These are phyloP conservation scores for Brotula barbata DNA, from an alignment of 2,797 vertebrate genomes.

Conservation along the genomic window DNA sequence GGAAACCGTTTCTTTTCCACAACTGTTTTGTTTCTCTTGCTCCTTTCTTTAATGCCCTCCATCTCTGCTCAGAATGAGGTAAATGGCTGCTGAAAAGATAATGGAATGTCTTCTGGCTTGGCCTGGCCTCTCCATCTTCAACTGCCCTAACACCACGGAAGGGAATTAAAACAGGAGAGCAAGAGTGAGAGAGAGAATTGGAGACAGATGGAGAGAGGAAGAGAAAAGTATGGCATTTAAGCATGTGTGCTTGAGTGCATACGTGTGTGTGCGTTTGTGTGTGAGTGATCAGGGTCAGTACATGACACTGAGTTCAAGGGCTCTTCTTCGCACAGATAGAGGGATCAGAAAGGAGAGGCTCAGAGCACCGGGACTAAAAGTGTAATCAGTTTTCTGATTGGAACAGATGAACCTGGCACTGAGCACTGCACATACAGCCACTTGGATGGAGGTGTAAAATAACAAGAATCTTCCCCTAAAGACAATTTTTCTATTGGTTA, in stretches of 20 bases:
- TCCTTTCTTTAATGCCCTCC: constrained; percentile 49
- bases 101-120: constrained; percentile 78
- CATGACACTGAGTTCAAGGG: constrained; percentile 58
- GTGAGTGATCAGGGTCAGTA: constrained; percentile 59
- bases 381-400: constrained; percentile 70
- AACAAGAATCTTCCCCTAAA: constrained; percentile 30
- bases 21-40: constrained; percentile 52
- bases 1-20: constrained; percentile 48
- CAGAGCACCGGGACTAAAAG: constrained; percentile 50
- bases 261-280: constrained; percentile 16
- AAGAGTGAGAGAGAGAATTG: constrained; percentile 3
- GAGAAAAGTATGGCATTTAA: constrained; percentile 7
- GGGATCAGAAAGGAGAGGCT: constrained; percentile 45
- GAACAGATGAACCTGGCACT: constrained; percentile 50
- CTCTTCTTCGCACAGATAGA: constrained; percentile 56
- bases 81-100: constrained; percentile 82
- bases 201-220: neutral
- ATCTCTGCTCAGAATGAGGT: constrained; percentile 67
- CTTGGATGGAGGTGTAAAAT: constrained; percentile 35
- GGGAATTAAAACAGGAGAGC: constrained; percentile 75
- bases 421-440: constrained; percentile 34
- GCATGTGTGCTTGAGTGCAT: neutral
- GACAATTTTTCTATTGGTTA: constrained; percentile 16
- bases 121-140: constrained; percentile 74
- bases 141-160: constrained; percentile 57